Evolutionary conservation across 1,140 invertebrate genomes (phyloP), one percentile per base, ranked within the genome.

Genomic region (Portunus trituberculatus): DNA sequence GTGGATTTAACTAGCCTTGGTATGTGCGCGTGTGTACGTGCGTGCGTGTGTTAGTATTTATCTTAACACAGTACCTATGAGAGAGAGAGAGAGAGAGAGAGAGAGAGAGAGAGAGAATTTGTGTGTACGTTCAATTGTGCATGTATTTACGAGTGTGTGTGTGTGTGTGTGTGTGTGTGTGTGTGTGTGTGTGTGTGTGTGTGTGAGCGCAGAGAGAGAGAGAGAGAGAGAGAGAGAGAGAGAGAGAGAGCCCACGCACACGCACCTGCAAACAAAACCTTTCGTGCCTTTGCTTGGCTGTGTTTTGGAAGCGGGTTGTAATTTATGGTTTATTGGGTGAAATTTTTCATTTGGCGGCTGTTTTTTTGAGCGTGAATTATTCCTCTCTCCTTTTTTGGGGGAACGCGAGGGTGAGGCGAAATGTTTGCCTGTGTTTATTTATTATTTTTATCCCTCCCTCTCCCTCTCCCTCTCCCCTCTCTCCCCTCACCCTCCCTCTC

Each of bases 141-240:
- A 76, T 76, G n/a, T n/a, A 76, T 76, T 12, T 76, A 76, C 20
- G 59, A 12, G 59, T 76, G 59, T 76, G 59, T 76, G 59, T 76
- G 59, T 76, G 59, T 76, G 59, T 76, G 59, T 76, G 67, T 76
- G 67, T 76, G 67, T 76, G 67, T 76, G 67, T 76, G 67, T 76
- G 67, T 76, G 67, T 76, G 67, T 76, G 67, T 76, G 67, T 76
- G 67, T 76, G 67, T 76, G 67, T 76, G 67, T 76, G 67, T 76
- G 67, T 76, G 67, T 76, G 67, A n/a, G 67, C n/a, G 67, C 8
- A n/a, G 67, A 3, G 25, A 2, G 39, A 2, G 39, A 2, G 39
- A 2, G 39, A 39, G 67, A 0, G 25, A 25, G 67, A n/a, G n/a
- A n/a, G n/a, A n/a, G 67, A 3, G 25, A 2, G 39, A 2, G 39